Evolutionary conservation across 2,888 invertebrate species (phyloP).

Genomic region (Odontothrips loti): DNA sequence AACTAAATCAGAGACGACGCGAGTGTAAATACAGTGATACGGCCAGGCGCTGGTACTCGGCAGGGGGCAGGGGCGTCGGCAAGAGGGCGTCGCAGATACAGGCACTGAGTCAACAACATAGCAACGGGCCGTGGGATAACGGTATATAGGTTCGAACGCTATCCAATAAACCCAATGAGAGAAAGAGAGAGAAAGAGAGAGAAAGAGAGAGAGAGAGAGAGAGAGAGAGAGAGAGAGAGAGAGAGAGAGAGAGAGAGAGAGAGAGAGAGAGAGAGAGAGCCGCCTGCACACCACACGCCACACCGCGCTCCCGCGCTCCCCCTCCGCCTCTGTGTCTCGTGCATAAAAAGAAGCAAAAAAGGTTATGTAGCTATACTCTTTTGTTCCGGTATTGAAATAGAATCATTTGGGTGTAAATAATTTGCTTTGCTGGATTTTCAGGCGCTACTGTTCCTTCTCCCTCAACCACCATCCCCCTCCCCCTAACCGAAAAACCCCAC

Average conservation of each 20-base stretch:
- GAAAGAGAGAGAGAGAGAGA: neutral
- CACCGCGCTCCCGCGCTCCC: constrained; percentile 30
- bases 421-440: constrained; percentile 51
- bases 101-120: too few relatives aligned
- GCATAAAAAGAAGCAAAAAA: constrained; percentile 14
- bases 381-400: constrained; percentile 59
- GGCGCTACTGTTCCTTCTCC: constrained; percentile 29
- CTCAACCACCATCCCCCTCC: neutral
- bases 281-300: constrained; percentile 33
- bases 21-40: too few relatives aligned
- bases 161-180: neutral
- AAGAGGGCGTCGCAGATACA: too few relatives aligned
- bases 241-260: neutral
- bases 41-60: too few relatives aligned
- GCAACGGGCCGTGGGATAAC: neutral
- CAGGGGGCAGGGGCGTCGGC: too few relatives aligned
- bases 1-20: too few relatives aligned
- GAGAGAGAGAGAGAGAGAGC: neutral
- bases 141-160: neutral
- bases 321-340: constrained; percentile 28
- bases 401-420: constrained; percentile 68
- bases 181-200: too few relatives aligned
- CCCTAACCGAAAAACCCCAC: constrained; percentile 38
- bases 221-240: neutral
- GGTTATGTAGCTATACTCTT: constrained; percentile 24